Evolutionary conservation across 35 echinoderm and acorn worm species (phyloP), one percentile per base, ranked within the genome.

Genomic region (Apostichopus californicus): DNA sequence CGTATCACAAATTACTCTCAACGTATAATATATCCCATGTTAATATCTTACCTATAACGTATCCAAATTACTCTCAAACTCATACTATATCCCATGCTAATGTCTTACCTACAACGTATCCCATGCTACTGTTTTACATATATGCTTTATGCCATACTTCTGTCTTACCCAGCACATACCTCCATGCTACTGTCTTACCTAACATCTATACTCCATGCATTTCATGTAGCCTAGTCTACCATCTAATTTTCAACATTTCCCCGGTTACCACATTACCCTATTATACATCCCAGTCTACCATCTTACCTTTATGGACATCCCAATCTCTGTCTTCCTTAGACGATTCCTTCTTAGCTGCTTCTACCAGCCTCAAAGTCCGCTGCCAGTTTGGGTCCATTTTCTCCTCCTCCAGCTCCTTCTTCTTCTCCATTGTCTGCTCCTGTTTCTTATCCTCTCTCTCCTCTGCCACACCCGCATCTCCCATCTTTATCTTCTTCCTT

Each of bases 281-380:
- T 14, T 5, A 56, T 55, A 21, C 22, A 60, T 86, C 20, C 57
- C 54, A 55, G 1, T 59, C 13, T 77, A 9, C 2, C 17, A 10
- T 9, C 18, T 91, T 87, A 97, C 95, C 95, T 97, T 97, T 97
- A 25, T 91, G 86, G 28, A 94, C 88, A 93, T 97, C 95, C 95
- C 95, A 97, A 18, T 94, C 93, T 58, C 95, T 90, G 20, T 78
- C 80, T 15, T 52, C 72, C 52, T 78, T 91, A 17, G 89, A 52
- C 17, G 89, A 92, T 63, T 88, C 83, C 4, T 92, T 88, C 79
- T 87, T 97, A 54, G 90, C 24, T 53, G 61, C 80, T 56, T 92
- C 94, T 56, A 95, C 8, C 54, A 91, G 77, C 17, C 77, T 77
- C n/a, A 91, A 17, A n/a, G 89, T 91, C 14, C 81, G 18, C 77